Conservation (phyloP, 2,888 invertebrate species). For the Watsonalla cultraria region DNA sequence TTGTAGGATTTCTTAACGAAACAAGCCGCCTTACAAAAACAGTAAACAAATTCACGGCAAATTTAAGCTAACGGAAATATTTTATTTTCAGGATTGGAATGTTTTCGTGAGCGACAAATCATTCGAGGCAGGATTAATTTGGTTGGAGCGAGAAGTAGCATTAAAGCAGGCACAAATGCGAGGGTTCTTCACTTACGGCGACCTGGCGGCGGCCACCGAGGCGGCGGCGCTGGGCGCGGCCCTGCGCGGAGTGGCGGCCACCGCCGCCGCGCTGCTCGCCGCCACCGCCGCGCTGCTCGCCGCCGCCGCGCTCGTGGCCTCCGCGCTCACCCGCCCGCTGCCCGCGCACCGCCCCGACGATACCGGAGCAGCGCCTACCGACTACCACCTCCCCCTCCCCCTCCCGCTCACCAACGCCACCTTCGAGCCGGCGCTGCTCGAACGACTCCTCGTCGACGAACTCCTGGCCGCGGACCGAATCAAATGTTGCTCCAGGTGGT, state of each 20-base stretch:
- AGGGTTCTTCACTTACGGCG: slow-evolving; percentile 91
- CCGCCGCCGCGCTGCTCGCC: slow-evolving; percentile 20
- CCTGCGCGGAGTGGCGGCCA: slow-evolving; percentile 16
- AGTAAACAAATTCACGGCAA: background rate
- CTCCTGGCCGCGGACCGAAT: slow-evolving; percentile 16
- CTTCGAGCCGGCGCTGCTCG: background rate
- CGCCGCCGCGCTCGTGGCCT: slow-evolving; percentile 5
- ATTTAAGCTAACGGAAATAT: background rate
- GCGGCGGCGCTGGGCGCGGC: slow-evolving; percentile 17
- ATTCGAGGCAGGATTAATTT: slow-evolving; percentile 85
- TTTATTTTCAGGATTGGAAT: slow-evolving; percentile 86
- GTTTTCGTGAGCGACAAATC: slow-evolving; percentile 87
- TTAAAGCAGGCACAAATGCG: slow-evolving; percentile 83
- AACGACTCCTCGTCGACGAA: slow-evolving; percentile 17
- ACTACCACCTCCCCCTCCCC: slow-evolving; percentile 81
- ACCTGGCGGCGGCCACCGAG: slow-evolving; percentile 75
- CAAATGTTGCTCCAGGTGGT: slow-evolving; percentile 53
- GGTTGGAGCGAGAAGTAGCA: slow-evolving; percentile 86
- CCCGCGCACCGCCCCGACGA: slow-evolving; percentile 22
- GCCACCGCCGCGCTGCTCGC: slow-evolving; percentile 36
- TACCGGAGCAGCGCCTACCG: slow-evolving; percentile 16
- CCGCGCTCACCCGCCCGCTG: slow-evolving; percentile 24
- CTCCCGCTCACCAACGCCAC: slow-evolving; percentile 30
- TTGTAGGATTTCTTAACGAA: no score
- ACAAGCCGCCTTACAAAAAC: no score